Evolutionary conservation across 2,113 vertebrate species (phyloP).

Genomic region (Melanostigma gelatinosum): DNA sequence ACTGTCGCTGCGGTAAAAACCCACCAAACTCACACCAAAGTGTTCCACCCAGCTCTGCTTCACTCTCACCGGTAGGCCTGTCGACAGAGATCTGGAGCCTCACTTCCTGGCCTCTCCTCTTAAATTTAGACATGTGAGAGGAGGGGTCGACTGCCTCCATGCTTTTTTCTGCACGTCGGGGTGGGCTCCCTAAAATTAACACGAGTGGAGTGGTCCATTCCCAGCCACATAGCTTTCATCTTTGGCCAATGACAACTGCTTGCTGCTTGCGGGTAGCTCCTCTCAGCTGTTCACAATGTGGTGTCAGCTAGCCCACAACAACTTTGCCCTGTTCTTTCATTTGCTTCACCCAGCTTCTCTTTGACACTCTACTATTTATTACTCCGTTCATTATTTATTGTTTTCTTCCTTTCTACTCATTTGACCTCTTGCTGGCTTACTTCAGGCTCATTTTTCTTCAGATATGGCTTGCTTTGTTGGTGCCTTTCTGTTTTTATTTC

Average conservation of each 20-base stretch:
- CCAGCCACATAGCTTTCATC: constrained; percentile 80
- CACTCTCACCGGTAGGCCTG: constrained; percentile 13
- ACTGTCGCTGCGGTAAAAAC: background rate
- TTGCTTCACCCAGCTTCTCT: constrained; percentile 20
- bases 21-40: background rate
- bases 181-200: constrained; percentile 85
- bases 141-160: constrained; percentile 54
- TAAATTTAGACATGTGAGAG: constrained; percentile 74
- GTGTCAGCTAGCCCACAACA: constrained; percentile 66
- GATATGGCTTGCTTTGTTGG: constrained; percentile 6
- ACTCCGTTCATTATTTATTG: background rate
- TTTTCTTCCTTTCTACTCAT: background rate
- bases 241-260: constrained; percentile 79
- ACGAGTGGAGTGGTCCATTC: constrained; percentile 68
- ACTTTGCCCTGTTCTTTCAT: constrained; percentile 43
- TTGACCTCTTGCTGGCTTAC: background rate
- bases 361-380: constrained; percentile 10
- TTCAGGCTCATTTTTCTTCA: background rate
- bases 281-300: constrained; percentile 82
- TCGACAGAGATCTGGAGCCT: constrained; percentile 48
- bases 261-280: constrained; percentile 62
- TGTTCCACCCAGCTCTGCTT: background rate
- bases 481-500: constrained; percentile 28
- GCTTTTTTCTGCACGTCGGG: constrained; percentile 61
- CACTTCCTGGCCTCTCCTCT: constrained; percentile 57